phyloP scores from a whole-genome alignment of 2,797 vertebrate species.

The Enteromius argenteus region DNA sequence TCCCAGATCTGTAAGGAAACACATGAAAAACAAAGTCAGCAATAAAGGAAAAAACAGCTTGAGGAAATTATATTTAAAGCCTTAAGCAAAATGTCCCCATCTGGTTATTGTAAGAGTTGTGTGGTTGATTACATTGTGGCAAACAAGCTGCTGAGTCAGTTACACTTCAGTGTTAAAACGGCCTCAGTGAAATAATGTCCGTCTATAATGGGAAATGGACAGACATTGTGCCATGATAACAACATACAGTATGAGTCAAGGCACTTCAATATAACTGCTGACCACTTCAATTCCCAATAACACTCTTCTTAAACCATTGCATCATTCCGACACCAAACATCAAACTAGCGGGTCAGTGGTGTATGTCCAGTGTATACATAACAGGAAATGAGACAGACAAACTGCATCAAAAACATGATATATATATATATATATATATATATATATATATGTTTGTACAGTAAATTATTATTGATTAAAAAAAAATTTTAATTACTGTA shows the following conservation, averaged over 20 bases:
- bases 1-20: slow-evolving; percentile 85
- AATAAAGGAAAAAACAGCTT: slow-evolving; percentile 20
- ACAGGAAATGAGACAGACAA: background rate
- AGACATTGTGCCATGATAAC: background rate
- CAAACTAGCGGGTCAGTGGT: background rate
- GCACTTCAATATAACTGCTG: slow-evolving; percentile 9
- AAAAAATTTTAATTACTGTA: background rate
- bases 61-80: slow-evolving; percentile 34
- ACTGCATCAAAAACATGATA: too few species aligned
- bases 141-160: slow-evolving; percentile 35
- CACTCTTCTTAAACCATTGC: background rate
- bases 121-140: slow-evolving; percentile 28
- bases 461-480: background rate
- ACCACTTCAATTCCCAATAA: background rate
- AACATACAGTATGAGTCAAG: background rate
- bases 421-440: too few species aligned
- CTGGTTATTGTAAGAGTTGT: slow-evolving; percentile 13
- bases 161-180: slow-evolving; percentile 17
- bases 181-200: background rate
- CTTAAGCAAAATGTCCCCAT: slow-evolving; percentile 3
- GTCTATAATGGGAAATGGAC: slow-evolving; percentile 2
- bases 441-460: too few species aligned
- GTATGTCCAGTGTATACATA: background rate
- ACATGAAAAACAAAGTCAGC: slow-evolving; percentile 17
- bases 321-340: slow-evolving; percentile 8